These are phyloP conservation scores for Macrosiphum euphorbiae DNA, from an alignment of 2,888 invertebrate genomes.

Conservation along the genomic window DNA sequence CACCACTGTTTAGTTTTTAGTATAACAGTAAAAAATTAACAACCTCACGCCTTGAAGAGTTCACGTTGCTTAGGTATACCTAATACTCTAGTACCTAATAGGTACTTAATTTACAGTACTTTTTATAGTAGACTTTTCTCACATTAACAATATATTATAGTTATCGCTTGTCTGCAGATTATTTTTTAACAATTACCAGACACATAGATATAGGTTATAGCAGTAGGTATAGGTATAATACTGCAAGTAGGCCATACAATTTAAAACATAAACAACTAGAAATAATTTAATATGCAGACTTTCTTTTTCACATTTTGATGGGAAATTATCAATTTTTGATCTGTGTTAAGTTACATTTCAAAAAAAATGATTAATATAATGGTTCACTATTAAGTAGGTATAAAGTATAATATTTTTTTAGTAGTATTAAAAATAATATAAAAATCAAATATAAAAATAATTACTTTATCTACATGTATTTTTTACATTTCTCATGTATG, in stretches of 20 bases:
- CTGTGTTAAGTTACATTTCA: not conserved
- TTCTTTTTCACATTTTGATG: not conserved
- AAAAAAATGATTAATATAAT: not conserved
- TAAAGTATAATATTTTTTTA: not conserved
- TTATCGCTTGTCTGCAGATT: too few species aligned
- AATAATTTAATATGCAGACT: not conserved
- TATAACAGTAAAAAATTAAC: not conserved
- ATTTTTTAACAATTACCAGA: too few species aligned
- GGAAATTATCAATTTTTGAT: not conserved
- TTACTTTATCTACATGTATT: not conserved
- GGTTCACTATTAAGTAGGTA: not conserved
- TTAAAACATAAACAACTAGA: not conserved
- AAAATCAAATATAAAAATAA: not conserved
- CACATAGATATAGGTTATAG: too few species aligned
- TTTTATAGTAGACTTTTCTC: not conserved
- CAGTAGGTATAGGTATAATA: not conserved
- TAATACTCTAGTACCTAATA: not conserved
- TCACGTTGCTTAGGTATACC: not conserved
- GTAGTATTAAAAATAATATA: not conserved
- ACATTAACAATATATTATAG: too few species aligned
- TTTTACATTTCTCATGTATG: not conserved
- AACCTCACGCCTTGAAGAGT: not conserved
- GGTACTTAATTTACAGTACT: not conserved
- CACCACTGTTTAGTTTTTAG: not conserved
- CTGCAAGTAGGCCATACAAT: not conserved